phyloP scores from a whole-genome alignment of 2,797 vertebrate species.

The Falco cherrug region DNA sequence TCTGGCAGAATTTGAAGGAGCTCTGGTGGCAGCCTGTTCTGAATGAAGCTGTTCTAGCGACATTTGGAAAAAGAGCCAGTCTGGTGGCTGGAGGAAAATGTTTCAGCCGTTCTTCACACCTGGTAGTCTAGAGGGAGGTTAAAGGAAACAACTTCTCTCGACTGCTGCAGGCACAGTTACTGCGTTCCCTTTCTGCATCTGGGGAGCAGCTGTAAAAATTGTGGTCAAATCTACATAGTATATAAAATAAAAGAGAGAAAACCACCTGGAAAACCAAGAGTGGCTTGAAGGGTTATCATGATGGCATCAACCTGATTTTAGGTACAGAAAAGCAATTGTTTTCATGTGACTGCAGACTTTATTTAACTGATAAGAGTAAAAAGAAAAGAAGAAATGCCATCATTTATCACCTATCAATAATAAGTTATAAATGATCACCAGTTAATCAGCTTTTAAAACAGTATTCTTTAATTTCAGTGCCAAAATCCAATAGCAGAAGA shows the following conservation, averaged over 20 bases:
- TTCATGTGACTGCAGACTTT: neutral
- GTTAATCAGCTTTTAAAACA: neutral
- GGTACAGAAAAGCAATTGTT: neutral
- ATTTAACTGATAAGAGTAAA: neutral
- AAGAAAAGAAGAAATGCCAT: neutral
- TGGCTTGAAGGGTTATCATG: neutral
- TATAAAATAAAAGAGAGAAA: neutral
- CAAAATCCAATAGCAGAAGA: neutral
- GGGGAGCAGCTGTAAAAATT: constrained; percentile 48
- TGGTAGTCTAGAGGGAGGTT: constrained; percentile 43
- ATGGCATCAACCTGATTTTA: neutral
- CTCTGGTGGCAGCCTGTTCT: neutral
- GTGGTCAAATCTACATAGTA: neutral
- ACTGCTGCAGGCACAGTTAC: constrained; percentile 33
- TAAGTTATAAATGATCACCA: neutral
- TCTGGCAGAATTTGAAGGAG: constrained; percentile 54
- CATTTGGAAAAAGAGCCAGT: neutral
- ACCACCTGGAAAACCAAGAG: neutral
- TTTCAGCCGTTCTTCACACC: constrained; percentile 2
- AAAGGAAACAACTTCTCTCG: constrained; percentile 2
- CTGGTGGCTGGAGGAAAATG: constrained; percentile 1
- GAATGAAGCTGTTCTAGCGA: neutral
- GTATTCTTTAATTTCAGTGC: neutral
- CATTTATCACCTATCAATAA: neutral
- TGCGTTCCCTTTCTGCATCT: neutral